A percentile compares a stretch with the other conserved stretches of the same genome.
Conservation (phyloP, 2,113 vertebrate genomes). For the Lagopus leucura region DNA sequence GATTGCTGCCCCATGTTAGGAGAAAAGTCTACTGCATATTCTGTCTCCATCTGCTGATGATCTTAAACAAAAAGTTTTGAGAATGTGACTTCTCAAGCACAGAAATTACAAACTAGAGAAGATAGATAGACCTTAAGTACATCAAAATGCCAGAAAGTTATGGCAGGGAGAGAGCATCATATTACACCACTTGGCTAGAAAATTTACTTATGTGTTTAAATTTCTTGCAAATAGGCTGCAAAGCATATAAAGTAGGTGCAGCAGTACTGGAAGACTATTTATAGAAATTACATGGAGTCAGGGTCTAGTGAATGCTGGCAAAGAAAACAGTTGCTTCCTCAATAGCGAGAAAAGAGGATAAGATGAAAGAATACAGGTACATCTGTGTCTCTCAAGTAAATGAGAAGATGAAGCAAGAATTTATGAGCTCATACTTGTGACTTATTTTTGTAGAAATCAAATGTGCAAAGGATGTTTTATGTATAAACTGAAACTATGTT, state of each 20-base stretch:
- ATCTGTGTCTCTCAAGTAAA: background rate
- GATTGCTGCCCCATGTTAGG: background rate
- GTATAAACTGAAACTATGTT: background rate
- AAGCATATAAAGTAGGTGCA: constrained; percentile 1
- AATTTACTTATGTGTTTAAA: background rate
- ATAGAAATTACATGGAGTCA: background rate
- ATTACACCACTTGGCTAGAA: background rate
- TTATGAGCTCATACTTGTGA: background rate
- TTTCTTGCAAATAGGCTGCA: background rate
- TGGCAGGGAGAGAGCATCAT: background rate
- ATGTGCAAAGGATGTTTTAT: background rate
- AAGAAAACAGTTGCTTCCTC: background rate
- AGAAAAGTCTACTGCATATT: background rate
- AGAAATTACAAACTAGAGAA: background rate
- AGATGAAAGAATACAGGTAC: background rate
- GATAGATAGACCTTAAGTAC: background rate
- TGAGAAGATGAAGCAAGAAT: background rate
- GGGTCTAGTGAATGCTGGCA: constrained; percentile 19
- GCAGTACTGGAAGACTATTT: constrained; percentile 15
- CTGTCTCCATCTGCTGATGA: background rate
- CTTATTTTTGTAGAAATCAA: constrained; percentile 11
- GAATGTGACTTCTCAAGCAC: background rate
- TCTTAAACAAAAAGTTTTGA: background rate
- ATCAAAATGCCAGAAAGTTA: background rate
- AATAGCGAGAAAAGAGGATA: background rate